Evolutionary conservation across 2,797 vertebrate species (phyloP), one percentile per base, ranked within the genome.

Genomic region (Percopsis omiscomaycus): DNA sequence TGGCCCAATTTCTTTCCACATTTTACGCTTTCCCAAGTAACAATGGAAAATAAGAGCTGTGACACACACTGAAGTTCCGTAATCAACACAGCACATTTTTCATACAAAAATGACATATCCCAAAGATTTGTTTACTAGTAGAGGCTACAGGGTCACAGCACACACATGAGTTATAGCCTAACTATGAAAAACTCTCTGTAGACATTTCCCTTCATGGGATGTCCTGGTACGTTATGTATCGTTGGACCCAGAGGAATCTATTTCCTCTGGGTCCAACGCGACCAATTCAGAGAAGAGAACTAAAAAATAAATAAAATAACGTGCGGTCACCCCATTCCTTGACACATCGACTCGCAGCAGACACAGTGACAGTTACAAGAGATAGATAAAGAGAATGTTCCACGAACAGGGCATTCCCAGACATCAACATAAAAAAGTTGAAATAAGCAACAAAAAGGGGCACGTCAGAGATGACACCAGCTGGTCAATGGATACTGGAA

Each of bases 261-360:
- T 79, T 73, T 66, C 46, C 75, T 80, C 77, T 77, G 78, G 62
- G 73, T 59, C 64, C 61, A 83, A 14, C 66, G 50, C 74, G 78
- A 69, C 70, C 74, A 68, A 72, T 45, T 73, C 50, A 82, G 61
- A 80, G 59, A 79, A 74, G 72, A 75, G 46, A 81, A 86, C 75
- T 83, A 69, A 71, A 79, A 84, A 15, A 15, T 42, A 30, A 15
- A 16, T 15, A 57, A 1, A 37, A 37, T 37, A 37, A 37, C 32
- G 74, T 67, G 9, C 61, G 8, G 73, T 83, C 73, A 80, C 77
- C 83, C 89, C 86, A 68, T 91, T 78, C 90, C 91, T 88, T 86
- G 89, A 92, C 57, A 74, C 90, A 86, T 91, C 76, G 81, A 84
- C 90, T 71, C 77, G 85, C 85, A 86, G 88, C 77, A 84, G 89